Conservation (phyloP, 2,113 vertebrate genomes). For the Xiphophorus couchianus region DNA sequence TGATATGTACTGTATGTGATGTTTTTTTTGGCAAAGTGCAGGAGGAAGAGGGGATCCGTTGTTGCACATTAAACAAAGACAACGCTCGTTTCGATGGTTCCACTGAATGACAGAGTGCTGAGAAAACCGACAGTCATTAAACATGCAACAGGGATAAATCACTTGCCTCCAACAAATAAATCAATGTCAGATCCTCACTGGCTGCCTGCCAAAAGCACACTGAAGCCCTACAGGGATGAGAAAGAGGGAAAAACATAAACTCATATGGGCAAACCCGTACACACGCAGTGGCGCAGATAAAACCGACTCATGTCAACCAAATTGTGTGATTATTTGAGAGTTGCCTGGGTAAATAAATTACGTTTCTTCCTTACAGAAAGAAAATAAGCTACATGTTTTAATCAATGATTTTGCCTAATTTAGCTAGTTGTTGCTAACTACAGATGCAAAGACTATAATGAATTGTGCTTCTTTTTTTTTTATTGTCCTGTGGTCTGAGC, state of each 20-base stretch:
- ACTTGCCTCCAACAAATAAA: slow-evolving; percentile 20
- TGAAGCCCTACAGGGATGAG: slow-evolving; percentile 6
- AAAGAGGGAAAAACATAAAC: slow-evolving; percentile 5
- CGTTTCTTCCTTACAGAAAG: background rate
- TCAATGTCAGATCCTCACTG: slow-evolving; percentile 28
- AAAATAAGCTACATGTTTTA: background rate
- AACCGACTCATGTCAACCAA: background rate
- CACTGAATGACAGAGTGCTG: slow-evolving; percentile 1
- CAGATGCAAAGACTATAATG: background rate
- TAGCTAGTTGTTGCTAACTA: background rate
- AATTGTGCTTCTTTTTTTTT: background rate
- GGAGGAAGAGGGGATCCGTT: slow-evolving; percentile 2
- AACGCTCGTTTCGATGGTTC: background rate
- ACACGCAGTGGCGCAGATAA: background rate
- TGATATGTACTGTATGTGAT: slow-evolving; percentile 18
- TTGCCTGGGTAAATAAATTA: background rate
- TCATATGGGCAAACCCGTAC: background rate
- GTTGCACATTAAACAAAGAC: slow-evolving; percentile 24
- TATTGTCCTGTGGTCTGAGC: background rate
- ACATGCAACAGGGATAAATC: slow-evolving; percentile 2
- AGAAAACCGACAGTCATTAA: slow-evolving; percentile 28
- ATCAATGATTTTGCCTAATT: background rate
- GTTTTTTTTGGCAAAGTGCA: slow-evolving; percentile 18
- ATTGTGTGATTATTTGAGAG: slow-evolving; percentile 17
- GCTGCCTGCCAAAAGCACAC: slow-evolving; percentile 24